These are phyloP conservation scores for Gadopsis marmoratus DNA, from an alignment of 2,797 vertebrate species.

Conservation along the genomic window DNA sequence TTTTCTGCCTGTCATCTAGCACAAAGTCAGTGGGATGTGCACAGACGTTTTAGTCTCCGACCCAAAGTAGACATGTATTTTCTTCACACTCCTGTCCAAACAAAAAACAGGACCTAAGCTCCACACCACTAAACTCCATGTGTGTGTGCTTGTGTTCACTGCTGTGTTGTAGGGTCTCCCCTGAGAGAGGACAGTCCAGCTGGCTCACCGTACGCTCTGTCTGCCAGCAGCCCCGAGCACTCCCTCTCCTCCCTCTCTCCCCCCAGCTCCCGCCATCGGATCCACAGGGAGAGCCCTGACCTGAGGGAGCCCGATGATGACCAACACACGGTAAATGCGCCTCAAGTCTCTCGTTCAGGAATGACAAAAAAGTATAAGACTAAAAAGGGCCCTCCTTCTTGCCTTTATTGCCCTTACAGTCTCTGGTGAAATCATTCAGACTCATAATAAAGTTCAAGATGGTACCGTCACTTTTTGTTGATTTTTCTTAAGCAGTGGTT, in stretches of 20 bases:
- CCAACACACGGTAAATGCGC: conserved; percentile 73
- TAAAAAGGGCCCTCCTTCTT: not conserved
- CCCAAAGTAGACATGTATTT: conserved; percentile 10
- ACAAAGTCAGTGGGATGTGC: conserved; percentile 18
- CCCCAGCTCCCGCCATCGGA: conserved; percentile 77
- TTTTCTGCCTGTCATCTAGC: conserved; percentile 44
- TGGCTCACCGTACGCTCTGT: conserved; percentile 78
- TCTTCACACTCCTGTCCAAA: not conserved
- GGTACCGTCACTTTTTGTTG: not conserved
- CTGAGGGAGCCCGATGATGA: conserved; percentile 80
- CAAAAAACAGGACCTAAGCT: not conserved
- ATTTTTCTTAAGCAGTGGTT: not conserved
- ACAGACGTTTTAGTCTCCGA: not conserved
- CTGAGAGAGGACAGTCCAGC: conserved; percentile 81
- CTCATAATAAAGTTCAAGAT: not conserved
- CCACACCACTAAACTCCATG: not conserved
- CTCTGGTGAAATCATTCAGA: not conserved
- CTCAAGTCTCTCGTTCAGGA: not conserved
- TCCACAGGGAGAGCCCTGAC: conserved; percentile 79
- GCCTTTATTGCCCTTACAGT: not conserved
- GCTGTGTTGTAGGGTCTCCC: conserved; percentile 75
- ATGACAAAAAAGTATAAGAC: not conserved
- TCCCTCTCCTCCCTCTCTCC: conserved; percentile 82
- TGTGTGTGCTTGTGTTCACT: conserved; percentile 27
- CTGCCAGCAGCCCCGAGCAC: conserved; percentile 83